phyloP scores from a whole-genome alignment of 2,797 vertebrate species.

The Rhinoraja longicauda region DNA sequence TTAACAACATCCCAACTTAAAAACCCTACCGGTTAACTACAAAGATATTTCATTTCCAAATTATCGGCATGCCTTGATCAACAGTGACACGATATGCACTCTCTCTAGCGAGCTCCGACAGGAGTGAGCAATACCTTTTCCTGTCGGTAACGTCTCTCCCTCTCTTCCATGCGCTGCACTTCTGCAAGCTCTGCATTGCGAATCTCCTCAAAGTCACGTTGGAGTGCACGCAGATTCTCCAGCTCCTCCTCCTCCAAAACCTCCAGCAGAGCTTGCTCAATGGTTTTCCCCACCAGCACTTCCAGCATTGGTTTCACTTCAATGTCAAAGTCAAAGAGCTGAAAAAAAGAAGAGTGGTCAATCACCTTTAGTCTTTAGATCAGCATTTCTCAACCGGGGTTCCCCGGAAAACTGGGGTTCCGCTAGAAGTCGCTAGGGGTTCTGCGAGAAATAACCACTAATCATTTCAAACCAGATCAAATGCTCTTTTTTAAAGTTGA shows the following conservation, averaged over 20 bases:
- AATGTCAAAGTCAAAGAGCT: conserved; percentile 90
- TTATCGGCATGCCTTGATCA: neutral
- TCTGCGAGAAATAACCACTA: no score
- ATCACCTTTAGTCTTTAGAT: neutral
- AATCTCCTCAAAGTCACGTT: conserved; percentile 65
- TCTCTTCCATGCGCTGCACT: conserved; percentile 78
- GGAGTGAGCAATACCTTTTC: conserved; percentile 64
- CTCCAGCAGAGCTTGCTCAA: conserved; percentile 84
- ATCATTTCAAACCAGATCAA: no score
- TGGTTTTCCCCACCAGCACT: conserved; percentile 80
- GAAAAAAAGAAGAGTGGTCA: conserved; percentile 41
- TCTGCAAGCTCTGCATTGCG: conserved; percentile 74
- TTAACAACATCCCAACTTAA: neutral
- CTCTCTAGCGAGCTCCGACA: neutral
- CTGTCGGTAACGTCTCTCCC: conserved; percentile 69
- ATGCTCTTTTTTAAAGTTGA: no score
- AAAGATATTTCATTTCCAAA: neutral
- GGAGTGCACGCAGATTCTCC: conserved; percentile 62
- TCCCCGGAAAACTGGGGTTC: no score
- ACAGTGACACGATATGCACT: neutral
- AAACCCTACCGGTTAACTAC: neutral
- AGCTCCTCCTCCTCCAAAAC: conserved; percentile 92
- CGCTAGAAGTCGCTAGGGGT: no score
- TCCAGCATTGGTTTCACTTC: conserved; percentile 82
- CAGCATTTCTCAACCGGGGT: no score